Percentiles rank a stretch among this genome's conserved stretches.
Evolutionary conservation across 2,797 vertebrate species (phyloP).

Genomic region (Macroramphosus scolopax): DNA sequence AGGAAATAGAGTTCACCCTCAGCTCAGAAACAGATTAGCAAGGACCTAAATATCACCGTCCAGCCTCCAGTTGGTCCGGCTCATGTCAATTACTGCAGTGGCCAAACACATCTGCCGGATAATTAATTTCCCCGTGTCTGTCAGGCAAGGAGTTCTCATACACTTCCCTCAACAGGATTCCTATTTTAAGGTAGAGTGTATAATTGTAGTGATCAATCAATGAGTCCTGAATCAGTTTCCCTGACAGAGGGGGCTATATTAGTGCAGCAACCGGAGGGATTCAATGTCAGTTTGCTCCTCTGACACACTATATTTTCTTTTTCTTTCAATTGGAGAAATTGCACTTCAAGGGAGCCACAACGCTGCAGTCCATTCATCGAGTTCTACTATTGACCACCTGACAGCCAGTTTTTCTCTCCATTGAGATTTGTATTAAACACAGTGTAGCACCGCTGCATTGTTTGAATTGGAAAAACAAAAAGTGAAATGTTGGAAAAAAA

Average conservation of each 20-base stretch:
- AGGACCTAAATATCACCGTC: slow-evolving; percentile 17
- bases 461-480: slow-evolving; percentile 11
- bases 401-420: slow-evolving; percentile 28
- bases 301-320: slow-evolving; percentile 23
- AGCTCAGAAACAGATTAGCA: slow-evolving; percentile 44
- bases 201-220: slow-evolving; percentile 61
- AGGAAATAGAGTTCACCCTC: slow-evolving; percentile 34
- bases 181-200: slow-evolving; percentile 47
- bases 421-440: slow-evolving; percentile 27
- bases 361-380: slow-evolving; percentile 31
- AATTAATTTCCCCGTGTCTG: slow-evolving; percentile 28
- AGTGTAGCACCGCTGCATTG: too few relatives aligned
- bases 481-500: slow-evolving; percentile 5
- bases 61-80: slow-evolving; percentile 13
- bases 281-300: slow-evolving; percentile 15
- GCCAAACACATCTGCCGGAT: slow-evolving; percentile 21
- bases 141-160: slow-evolving; percentile 24
- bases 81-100: slow-evolving; percentile 15
- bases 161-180: too few relatives aligned
- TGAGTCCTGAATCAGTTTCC: slow-evolving; percentile 44
- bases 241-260: slow-evolving; percentile 25
- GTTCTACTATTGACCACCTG: slow-evolving; percentile 40
- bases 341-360: slow-evolving; percentile 14
- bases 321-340: slow-evolving; percentile 20
- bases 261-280: slow-evolving; percentile 12